Percentiles rank a stretch among this genome's conserved stretches.
Evolutionary conservation across 2,888 invertebrate species (phyloP).

Genomic region (Scelioninae gen. 2): DNA sequence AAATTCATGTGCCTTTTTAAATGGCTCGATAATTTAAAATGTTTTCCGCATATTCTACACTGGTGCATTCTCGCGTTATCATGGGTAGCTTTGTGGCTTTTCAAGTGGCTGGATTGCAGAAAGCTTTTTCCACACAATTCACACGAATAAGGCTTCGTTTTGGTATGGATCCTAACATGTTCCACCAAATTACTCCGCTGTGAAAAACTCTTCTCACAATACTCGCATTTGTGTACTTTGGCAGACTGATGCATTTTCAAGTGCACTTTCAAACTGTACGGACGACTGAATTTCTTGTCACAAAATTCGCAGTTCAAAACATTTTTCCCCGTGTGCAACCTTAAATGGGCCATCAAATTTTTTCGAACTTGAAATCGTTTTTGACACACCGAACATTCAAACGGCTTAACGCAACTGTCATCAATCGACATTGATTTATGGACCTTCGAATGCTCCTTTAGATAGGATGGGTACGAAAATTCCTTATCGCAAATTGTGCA

Average conservation of each 20-base stretch:
- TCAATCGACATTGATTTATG: conserved; percentile 64
- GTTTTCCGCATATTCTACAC: conserved; percentile 72
- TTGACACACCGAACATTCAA: conserved; percentile 69
- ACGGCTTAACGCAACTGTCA: conserved; percentile 48
- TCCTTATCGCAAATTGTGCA: conserved; percentile 73
- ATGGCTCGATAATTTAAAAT: conserved; percentile 72
- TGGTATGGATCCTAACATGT: conserved; percentile 72
- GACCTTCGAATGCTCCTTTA: conserved; percentile 72
- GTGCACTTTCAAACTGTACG: conserved; percentile 72
- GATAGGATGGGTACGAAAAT: conserved; percentile 74
- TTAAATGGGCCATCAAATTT: conserved; percentile 69
- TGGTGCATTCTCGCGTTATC: conserved; percentile 69
- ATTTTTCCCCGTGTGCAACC: conserved; percentile 69
- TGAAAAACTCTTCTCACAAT: conserved; percentile 70
- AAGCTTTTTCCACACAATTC: conserved; percentile 71
- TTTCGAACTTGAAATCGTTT: conserved; percentile 70
- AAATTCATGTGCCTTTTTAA: conserved; percentile 71
- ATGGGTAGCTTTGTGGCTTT: conserved; percentile 71
- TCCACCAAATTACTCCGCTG: conserved; percentile 72
- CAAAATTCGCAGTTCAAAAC: conserved; percentile 72
- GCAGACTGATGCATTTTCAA: conserved; percentile 69
- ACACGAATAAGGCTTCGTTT: conserved; percentile 71
- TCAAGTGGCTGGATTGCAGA: conserved; percentile 73
- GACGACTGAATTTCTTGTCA: conserved; percentile 73
- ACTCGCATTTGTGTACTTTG: conserved; percentile 71